Evolutionary conservation across 2,113 vertebrate species (phyloP).

Genomic region (Opisthocomus hoazin): DNA sequence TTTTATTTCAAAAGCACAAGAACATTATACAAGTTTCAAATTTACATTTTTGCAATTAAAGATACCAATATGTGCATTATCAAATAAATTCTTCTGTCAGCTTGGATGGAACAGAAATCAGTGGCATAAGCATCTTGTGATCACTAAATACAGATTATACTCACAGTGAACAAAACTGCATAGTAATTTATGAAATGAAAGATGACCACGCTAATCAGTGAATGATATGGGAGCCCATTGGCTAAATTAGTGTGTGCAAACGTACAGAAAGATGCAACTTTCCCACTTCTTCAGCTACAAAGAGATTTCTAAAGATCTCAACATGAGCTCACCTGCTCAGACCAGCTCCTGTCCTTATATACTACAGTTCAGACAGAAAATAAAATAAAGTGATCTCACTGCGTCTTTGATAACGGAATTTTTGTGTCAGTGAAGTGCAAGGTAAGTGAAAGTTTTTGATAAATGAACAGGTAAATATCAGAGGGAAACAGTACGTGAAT

Average conservation of each 20-base stretch:
- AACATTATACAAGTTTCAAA: slow-evolving; percentile 81
- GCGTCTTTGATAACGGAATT: not conserved
- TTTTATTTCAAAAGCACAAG: slow-evolving; percentile 79
- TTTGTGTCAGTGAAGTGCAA: slow-evolving; percentile 34
- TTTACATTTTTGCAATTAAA: slow-evolving; percentile 80
- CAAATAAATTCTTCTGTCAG: slow-evolving; percentile 67
- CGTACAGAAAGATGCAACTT: slow-evolving; percentile 22
- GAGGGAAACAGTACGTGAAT: not conserved
- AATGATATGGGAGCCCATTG: slow-evolving; percentile 45
- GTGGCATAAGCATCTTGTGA: slow-evolving; percentile 69
- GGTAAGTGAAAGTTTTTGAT: not conserved
- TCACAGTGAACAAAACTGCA: slow-evolving; percentile 79
- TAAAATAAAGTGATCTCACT: slow-evolving; percentile 47
- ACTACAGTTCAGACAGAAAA: not conserved
- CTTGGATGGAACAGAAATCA: slow-evolving; percentile 70
- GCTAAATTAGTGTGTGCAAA: slow-evolving; percentile 63
- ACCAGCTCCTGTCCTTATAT: not conserved
- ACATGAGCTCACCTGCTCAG: not conserved
- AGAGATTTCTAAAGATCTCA: not conserved
- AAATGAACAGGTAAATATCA: not conserved
- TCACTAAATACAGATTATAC: slow-evolving; percentile 71
- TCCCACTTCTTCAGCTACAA: not conserved
- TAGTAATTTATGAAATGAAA: slow-evolving; percentile 74
- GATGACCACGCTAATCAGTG: slow-evolving; percentile 37
- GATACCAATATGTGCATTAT: slow-evolving; percentile 76